phyloP scores from a whole-genome alignment of 2,797 vertebrate species.

The Odontamblyopus lacepedii region DNA sequence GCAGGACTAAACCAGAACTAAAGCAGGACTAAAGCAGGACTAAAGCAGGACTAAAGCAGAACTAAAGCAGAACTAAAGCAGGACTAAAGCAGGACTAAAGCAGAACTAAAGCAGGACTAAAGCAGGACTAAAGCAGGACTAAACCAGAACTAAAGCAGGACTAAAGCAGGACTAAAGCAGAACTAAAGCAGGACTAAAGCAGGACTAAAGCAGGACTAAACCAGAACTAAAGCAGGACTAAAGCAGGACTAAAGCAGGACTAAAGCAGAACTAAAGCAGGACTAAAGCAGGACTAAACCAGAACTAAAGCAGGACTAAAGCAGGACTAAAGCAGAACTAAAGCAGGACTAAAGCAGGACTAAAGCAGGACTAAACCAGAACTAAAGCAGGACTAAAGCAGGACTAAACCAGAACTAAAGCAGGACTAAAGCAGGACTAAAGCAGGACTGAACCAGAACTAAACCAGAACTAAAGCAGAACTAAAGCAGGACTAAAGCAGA shows the following conservation, averaged over 20 bases:
- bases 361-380: neutral
- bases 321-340: neutral
- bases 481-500: too few relatives aligned
- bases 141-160: too few relatives aligned
- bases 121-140: neutral
- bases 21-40: neutral
- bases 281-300: neutral
- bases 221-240: neutral
- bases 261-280: neutral
- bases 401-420: too few relatives aligned
- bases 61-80: neutral
- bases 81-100: neutral
- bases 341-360: neutral
- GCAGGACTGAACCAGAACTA: too few relatives aligned
- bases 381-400: too few relatives aligned
- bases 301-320: neutral
- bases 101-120: neutral
- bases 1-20: neutral
- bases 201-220: too few relatives aligned
- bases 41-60: too few relatives aligned
- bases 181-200: too few relatives aligned
- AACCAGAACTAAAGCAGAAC: too few relatives aligned
- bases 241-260: neutral
- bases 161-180: too few relatives aligned
- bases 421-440: too few relatives aligned